Evolutionary conservation across 35 echinoderm and acorn worm species (phyloP), one percentile per base, ranked within the genome.

Genomic region (Stichopus chloronotus): DNA sequence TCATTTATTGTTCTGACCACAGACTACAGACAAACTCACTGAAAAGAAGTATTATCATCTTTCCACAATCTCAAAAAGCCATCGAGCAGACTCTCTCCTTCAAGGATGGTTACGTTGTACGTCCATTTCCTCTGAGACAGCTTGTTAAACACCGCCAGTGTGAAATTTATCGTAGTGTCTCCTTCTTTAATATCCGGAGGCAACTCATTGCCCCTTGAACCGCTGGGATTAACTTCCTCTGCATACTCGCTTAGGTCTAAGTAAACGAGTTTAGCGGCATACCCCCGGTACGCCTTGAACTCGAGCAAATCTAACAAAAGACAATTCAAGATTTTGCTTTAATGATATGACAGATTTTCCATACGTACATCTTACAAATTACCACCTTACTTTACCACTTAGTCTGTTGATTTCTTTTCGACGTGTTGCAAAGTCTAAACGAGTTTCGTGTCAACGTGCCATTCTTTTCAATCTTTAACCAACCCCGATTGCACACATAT

Each of bases 71-170:
- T 54, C 22, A 83, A 8, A 19, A 83, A 83, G 25, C 43, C 80
- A 53, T 83, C 53, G 55, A 53, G n/a, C 25, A 83, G 80, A 56
- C 53, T 83, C 53, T 83, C 80, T 83, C 80, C 80, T 55, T 83
- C 55, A 10, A 83, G 52, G 80, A 83, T 83, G 52, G 80, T 83
- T 19, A 83, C 55, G n/a, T 83, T 55, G 52, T 83, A 83, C 43
- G 80, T 43, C 80, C 53, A 53, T 56, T 55, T 9, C 53, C 53
- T 83, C 6, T 55, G 17, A 8, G 25, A 13, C 4, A 55, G 25
- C 17, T 56, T 83, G 55, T 83, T 55, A 52, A 55, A 53, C 7
- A 83, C 16, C 25, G 5, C 16, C 25, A 83, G 30, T 1, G 80
- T 83, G 53, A 83, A 83, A 5, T 55, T 55, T 3, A 55, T 55